Percentiles rank a stretch among this genome's conserved stretches.
Conservation (phyloP, 2,888 invertebrate genomes). For the Hedychridium roseum region DNA sequence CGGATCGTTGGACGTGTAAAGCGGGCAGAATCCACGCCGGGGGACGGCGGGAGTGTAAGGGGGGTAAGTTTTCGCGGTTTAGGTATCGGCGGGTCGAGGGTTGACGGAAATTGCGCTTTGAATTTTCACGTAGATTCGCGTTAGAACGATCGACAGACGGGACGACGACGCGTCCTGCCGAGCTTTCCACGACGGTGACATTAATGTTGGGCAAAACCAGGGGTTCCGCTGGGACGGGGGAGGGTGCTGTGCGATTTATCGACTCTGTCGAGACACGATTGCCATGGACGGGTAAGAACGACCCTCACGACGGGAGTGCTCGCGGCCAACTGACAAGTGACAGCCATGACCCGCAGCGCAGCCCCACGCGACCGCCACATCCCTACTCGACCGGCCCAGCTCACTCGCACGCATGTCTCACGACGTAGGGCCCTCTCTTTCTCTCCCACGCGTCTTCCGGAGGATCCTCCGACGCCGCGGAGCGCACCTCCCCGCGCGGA, state of each 20-base stretch:
- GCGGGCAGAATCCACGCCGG: too few species aligned
- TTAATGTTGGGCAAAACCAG: conserved; percentile 27
- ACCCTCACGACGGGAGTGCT: conserved; percentile 39
- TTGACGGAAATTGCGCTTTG: too few species aligned
- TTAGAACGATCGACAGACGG: conserved; percentile 1
- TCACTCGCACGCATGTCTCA: conserved; percentile 17
- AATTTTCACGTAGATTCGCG: neutral
- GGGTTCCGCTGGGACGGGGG: neutral
- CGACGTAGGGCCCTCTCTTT: neutral
- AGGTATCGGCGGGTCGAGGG: too few species aligned
- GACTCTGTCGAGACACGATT: neutral
- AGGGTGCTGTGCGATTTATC: neutral
- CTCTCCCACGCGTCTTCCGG: too few species aligned
- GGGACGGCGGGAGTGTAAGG: too few species aligned
- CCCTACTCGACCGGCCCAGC: too few species aligned
- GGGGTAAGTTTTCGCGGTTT: too few species aligned
- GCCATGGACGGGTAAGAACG: conserved; percentile 13
- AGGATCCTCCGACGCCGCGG: too few species aligned
- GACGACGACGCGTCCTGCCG: conserved; percentile 29
- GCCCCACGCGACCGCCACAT: conserved; percentile 32
- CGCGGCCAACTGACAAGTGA: conserved; percentile 55
- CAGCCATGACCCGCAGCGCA: conserved; percentile 46
- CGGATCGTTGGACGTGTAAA: too few species aligned
- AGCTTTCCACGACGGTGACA: conserved; percentile 27
- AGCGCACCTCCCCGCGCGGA: too few species aligned